Percentiles rank a stretch among this genome's conserved stretches.
These are phyloP conservation scores for Episyrphus balteatus DNA, from an alignment of 1,140 invertebrate species.

Conservation along the genomic window DNA sequence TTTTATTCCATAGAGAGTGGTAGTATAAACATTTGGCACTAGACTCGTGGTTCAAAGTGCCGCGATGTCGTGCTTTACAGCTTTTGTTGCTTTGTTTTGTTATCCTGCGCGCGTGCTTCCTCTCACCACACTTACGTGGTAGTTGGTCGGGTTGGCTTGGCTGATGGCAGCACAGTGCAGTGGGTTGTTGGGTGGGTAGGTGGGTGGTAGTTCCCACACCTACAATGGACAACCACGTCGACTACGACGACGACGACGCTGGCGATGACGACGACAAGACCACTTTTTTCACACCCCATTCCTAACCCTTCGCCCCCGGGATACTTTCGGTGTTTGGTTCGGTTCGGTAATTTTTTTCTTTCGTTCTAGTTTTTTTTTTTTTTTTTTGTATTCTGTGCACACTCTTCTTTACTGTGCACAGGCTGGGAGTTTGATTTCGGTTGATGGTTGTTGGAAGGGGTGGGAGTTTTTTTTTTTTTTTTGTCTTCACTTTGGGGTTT, in stretches of 20 bases:
- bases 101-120: conserved; percentile 11
- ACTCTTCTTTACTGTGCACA: background rate
- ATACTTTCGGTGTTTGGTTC: no score
- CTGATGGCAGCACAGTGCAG: conserved; percentile 3
- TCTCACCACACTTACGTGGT: conserved; percentile 19
- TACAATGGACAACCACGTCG: no score
- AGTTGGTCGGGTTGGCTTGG: conserved; percentile 1
- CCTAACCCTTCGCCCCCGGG: no score
- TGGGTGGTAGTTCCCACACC: conserved; percentile 7
- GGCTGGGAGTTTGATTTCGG: no score
- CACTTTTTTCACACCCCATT: no score
- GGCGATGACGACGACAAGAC: no score
- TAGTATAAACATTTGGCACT: conserved; percentile 6
- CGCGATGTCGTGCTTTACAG: background rate
- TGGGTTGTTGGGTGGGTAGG: conserved; percentile 5
- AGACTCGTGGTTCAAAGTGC: conserved; percentile 4
- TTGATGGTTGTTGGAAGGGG: no score
- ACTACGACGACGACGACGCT: no score
- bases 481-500: conserved; percentile 5
- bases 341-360: background rate
- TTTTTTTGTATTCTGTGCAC: background rate
- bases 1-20: background rate
- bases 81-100: conserved; percentile 7
- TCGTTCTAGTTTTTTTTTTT: conserved; percentile 3
- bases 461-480: no score